Conservation (phyloP, 2,888 invertebrate genomes). For the Acanthosoma haemorrhoidale region DNA sequence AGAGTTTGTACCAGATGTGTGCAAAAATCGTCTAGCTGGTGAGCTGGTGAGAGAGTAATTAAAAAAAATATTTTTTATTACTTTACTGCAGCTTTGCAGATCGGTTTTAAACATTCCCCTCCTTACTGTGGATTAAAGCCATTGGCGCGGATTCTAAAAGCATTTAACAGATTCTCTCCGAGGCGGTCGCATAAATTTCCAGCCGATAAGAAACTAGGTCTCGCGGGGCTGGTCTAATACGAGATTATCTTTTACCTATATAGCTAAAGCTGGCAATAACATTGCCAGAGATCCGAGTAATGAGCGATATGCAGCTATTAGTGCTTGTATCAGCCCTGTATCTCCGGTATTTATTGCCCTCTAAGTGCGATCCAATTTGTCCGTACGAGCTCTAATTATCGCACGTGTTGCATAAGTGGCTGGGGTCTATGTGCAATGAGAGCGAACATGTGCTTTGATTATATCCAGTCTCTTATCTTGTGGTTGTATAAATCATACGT, state of each 20-base stretch:
- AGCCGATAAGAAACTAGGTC: neutral
- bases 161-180: slow-evolving; percentile 9
- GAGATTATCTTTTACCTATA: neutral
- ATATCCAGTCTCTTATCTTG: too few relatives aligned
- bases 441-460: too few relatives aligned
- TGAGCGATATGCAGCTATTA: neutral
- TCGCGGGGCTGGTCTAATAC: neutral
- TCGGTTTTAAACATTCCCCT: too few relatives aligned
- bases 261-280: neutral
- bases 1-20: too few relatives aligned
- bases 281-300: neutral
- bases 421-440: too few relatives aligned
- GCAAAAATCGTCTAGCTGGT: too few relatives aligned
- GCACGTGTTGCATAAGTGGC: too few relatives aligned
- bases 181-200: slow-evolving; percentile 7
- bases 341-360: neutral
- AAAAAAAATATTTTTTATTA: too few relatives aligned
- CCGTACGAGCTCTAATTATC: too few relatives aligned
- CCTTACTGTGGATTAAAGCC: slow-evolving; percentile 3
- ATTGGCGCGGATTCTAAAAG: slow-evolving; percentile 2
- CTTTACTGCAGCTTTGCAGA: too few relatives aligned
- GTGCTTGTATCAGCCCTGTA: neutral
- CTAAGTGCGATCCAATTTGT: neutral
- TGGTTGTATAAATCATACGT: too few relatives aligned
- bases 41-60: too few relatives aligned